These are phyloP conservation scores for Petrocephalus sullivani DNA, from an alignment of 2,797 vertebrate genomes.

Conservation along the genomic window DNA sequence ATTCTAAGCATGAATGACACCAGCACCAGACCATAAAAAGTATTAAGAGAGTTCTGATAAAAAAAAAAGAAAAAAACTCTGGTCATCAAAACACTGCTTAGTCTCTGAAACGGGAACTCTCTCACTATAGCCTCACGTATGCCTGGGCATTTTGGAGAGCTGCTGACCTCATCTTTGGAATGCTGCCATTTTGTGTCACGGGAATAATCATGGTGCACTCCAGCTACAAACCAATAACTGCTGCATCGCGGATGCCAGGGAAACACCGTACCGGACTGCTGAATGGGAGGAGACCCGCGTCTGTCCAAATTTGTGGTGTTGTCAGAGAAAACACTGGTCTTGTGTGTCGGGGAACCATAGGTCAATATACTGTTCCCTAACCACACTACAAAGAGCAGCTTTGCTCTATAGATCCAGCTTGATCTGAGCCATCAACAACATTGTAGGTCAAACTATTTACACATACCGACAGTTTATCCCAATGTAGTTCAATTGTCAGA, in stretches of 20 bases:
- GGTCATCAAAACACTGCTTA: conserved; percentile 8
- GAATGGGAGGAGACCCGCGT: neutral
- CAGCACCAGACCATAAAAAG: conserved; percentile 1
- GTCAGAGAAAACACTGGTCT: neutral
- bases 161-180: neutral
- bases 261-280: neutral
- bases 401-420: neutral
- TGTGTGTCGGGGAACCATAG: neutral
- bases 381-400: neutral
- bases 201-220: neutral
- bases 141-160: neutral
- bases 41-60: neutral
- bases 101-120: neutral
- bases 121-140: neutral
- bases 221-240: neutral
- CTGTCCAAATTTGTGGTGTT: neutral
- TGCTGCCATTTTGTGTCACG: neutral
- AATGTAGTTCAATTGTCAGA: neutral
- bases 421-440: neutral
- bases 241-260: neutral
- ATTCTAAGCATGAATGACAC: conserved; percentile 12
- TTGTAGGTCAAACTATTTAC: neutral
- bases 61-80: neutral
- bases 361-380: neutral
- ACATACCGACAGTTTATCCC: neutral